Conservation (phyloP, 2,888 invertebrate species). For the Noctua fimbriata region DNA sequence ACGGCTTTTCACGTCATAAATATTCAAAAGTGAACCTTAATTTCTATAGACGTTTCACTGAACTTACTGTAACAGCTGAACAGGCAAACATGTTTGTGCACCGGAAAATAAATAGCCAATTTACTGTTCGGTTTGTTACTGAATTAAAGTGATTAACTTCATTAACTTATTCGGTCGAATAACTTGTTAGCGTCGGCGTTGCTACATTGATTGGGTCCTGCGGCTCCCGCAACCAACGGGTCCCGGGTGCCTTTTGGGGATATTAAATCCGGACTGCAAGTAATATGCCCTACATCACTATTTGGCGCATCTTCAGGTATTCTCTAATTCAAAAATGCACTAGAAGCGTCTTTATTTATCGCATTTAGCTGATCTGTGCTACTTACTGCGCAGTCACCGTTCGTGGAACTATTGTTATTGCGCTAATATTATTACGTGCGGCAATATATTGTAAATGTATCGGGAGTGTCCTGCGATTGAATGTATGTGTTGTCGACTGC, state of each 20-base stretch:
- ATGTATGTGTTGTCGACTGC: conserved; percentile 38
- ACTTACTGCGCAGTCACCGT: not conserved
- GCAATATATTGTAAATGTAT: conserved; percentile 23
- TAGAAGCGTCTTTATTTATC: not conserved
- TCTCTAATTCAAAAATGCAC: not conserved
- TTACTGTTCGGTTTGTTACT: not conserved
- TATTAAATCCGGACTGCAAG: no score
- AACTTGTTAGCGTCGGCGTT: no score
- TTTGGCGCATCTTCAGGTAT: no score
- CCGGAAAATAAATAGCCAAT: not conserved
- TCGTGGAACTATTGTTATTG: conserved; percentile 4
- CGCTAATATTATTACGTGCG: conserved; percentile 22
- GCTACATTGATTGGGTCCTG: not conserved
- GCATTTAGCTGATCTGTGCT: not conserved
- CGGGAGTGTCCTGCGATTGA: conserved; percentile 25
- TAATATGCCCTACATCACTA: no score
- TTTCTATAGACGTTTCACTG: not conserved
- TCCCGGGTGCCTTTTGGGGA: not conserved
- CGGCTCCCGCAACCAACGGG: no score
- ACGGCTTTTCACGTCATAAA: no score
- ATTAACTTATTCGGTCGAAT: no score
- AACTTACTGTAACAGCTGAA: not conserved
- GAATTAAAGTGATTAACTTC: no score
- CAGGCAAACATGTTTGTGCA: not conserved
- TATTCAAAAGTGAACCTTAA: no score